phyloP scores from a whole-genome alignment of 2,888 invertebrate genomes.

The Limnephilus marmoratus region DNA sequence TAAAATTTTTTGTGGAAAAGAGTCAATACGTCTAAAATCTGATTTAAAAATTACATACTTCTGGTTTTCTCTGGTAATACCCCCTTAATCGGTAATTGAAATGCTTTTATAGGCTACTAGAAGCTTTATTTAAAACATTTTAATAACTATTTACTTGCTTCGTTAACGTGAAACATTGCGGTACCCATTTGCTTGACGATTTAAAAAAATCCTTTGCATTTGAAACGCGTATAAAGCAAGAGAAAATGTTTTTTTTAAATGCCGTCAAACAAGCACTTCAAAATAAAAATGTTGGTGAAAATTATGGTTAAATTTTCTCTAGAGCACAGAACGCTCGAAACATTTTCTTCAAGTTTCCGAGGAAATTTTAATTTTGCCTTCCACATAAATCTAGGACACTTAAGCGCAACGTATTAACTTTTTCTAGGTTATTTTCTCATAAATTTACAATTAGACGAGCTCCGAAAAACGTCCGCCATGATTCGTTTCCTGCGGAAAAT shows the following conservation, averaged over 20 bases:
- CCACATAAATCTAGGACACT: constrained; percentile 9
- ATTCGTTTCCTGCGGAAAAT: background rate
- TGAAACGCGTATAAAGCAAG: no score
- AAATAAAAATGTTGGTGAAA: background rate
- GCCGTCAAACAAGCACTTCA: background rate
- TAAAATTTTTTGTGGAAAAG: no score
- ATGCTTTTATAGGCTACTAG: no score
- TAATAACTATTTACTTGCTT: no score
- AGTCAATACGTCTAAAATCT: no score
- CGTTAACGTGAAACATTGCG: no score
- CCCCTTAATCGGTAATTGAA: no score
- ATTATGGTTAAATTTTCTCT: background rate
- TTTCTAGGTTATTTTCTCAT: constrained; percentile 11
- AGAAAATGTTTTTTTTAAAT: background rate
- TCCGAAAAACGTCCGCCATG: background rate
- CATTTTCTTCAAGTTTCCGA: background rate
- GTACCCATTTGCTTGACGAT: no score
- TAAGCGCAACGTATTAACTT: constrained; percentile 23
- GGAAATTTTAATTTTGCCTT: constrained; percentile 22
- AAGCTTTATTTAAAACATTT: no score
- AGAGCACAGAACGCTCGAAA: background rate
- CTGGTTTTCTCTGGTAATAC: no score
- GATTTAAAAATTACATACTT: no score
- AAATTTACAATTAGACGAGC: constrained; percentile 9
- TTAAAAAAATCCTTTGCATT: no score